phyloP scores from a whole-genome alignment of 1,140 invertebrate genomes.

The Teleogryllus occipitalis region DNA sequence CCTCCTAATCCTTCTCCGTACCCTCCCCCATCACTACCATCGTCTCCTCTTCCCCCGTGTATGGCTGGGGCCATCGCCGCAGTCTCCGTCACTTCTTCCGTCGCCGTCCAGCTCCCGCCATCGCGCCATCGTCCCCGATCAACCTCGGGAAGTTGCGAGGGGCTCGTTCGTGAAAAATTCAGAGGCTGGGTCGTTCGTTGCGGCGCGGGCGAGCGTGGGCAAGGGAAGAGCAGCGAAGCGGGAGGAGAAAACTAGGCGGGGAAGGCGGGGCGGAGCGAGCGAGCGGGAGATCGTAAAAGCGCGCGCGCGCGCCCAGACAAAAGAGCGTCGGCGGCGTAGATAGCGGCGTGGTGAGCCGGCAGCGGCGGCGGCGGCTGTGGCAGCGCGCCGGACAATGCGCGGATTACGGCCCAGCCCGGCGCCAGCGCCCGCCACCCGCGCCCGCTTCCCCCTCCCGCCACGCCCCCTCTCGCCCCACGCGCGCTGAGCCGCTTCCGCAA shows the following conservation, averaged over 20 bases:
- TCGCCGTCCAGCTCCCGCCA: background rate
- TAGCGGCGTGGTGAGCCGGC: background rate
- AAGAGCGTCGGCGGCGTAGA: background rate
- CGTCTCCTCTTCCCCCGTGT: background rate
- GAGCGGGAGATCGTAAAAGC: background rate
- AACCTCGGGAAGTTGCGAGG: background rate
- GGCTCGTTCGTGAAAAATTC: background rate
- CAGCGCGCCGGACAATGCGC: no score
- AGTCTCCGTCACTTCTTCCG: background rate
- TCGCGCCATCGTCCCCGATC: background rate
- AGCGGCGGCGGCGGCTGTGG: no score
- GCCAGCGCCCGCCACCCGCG: no score
- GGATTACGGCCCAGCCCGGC: no score
- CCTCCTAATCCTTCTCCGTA: background rate
- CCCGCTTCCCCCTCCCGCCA: no score
- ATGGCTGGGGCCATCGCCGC: background rate
- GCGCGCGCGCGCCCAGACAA: background rate
- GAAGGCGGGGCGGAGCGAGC: no score
- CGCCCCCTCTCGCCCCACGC: no score
- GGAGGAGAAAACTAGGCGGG: background rate
- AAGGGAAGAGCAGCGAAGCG: background rate
- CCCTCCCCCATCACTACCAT: background rate
- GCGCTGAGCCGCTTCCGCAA: no score
- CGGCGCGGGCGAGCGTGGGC: no score
- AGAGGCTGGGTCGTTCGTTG: background rate